Conservation (phyloP, 2,888 invertebrate species). For the Melieria picta region DNA sequence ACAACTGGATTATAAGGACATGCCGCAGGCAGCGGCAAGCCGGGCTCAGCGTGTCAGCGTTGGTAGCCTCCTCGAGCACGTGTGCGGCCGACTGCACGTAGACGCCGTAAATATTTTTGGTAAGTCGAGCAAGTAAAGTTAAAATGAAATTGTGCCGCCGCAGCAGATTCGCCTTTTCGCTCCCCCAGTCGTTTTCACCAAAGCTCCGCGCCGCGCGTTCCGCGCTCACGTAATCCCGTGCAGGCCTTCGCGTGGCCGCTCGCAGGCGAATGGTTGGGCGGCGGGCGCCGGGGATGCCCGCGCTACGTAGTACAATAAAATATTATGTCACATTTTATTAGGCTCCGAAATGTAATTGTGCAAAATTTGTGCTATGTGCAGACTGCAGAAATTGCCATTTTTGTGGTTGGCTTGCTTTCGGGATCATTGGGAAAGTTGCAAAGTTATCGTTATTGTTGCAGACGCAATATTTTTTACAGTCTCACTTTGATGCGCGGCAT, state of each 20-base stretch:
- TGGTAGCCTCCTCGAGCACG: not conserved
- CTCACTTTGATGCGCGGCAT: not conserved
- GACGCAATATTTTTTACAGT: slow-evolving; percentile 11
- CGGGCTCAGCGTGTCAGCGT: slow-evolving; percentile 21
- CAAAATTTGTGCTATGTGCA: not conserved
- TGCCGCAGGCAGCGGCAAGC: slow-evolving; percentile 18
- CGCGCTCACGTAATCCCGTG: too few species aligned
- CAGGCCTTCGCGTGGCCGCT: too few species aligned
- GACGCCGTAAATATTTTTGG: slow-evolving; percentile 39
- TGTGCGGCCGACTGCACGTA: slow-evolving; percentile 36
- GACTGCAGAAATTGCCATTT: slow-evolving; percentile 15
- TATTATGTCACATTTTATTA: slow-evolving; percentile 42
- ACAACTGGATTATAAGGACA: slow-evolving; percentile 45
- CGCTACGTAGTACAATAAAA: slow-evolving; percentile 31
- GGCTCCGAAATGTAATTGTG: slow-evolving; percentile 33
- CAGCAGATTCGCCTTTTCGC: slow-evolving; percentile 32
- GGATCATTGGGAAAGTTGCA: too few species aligned
- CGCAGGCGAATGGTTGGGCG: not conserved
- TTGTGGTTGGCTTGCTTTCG: slow-evolving; percentile 29
- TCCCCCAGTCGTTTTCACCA: slow-evolving; percentile 11
- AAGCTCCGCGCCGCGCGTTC: not conserved
- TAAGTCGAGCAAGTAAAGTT: slow-evolving; percentile 44
- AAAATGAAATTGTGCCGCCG: slow-evolving; percentile 49
- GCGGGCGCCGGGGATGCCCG: not conserved
- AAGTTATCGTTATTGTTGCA: not conserved